Evolutionary conservation across 1,140 invertebrate genomes (phyloP).

Genomic region (Platyscapa corneri): DNA sequence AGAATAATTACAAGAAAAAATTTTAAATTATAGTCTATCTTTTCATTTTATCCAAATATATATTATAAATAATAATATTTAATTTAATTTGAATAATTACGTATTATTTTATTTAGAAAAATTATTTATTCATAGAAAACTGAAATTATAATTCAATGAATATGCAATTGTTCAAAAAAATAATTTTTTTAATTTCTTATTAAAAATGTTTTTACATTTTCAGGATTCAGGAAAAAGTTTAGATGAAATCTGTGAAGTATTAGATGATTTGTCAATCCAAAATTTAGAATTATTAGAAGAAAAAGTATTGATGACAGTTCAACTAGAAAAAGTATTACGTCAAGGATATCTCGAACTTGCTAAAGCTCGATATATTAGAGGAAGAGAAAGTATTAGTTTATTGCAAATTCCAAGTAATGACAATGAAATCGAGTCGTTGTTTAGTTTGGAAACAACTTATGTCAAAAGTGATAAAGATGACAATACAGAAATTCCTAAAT

Average conservation of each 20-base stretch:
- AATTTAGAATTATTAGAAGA: conserved; percentile 82
- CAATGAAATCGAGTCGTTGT: conserved; percentile 68
- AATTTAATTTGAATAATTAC: no score
- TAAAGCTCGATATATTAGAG: conserved; percentile 83
- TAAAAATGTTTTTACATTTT: background rate
- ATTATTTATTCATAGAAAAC: background rate
- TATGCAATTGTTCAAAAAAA: no score
- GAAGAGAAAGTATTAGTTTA: conserved; percentile 79
- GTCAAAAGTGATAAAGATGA: conserved; percentile 55
- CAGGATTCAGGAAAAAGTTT: conserved; percentile 53
- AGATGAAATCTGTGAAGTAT: conserved; percentile 70
- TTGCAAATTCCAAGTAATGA: conserved; percentile 80
- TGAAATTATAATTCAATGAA: no score
- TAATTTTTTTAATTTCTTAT: background rate
- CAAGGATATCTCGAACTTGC: conserved; percentile 81
- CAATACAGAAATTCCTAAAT: conserved; percentile 66
- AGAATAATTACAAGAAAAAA: no score
- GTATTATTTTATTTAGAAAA: background rate
- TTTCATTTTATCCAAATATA: no score
- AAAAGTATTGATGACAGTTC: conserved; percentile 78
- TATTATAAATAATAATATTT: no score
- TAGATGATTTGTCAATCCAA: conserved; percentile 79
- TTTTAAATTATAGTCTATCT: no score
- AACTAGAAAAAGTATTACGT: conserved; percentile 79
- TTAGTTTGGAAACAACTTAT: conserved; percentile 76